Evolutionary conservation across 1,140 invertebrate genomes (phyloP).

Genomic region (Dendrolimus kikuchii): DNA sequence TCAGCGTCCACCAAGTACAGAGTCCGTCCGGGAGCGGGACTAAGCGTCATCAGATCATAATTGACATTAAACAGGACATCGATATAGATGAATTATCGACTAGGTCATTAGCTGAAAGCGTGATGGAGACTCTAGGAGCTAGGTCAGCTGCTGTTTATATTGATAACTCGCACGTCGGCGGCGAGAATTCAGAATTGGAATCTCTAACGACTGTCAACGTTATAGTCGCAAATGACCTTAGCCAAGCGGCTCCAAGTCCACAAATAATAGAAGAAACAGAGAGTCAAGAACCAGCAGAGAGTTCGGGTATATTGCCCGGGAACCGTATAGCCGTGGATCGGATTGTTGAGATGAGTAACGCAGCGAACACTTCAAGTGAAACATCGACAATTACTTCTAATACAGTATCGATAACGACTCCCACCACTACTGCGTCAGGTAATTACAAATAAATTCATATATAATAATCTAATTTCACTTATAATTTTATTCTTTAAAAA

Average conservation of each 20-base stretch:
- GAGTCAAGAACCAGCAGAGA: slow-evolving; percentile 29
- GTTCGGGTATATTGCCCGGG: slow-evolving; percentile 37
- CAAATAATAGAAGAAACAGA: slow-evolving; percentile 37
- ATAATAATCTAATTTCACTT: too few relatives aligned
- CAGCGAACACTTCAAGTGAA: slow-evolving; percentile 26
- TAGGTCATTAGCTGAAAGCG: slow-evolving; percentile 62
- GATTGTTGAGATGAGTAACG: slow-evolving; percentile 51
- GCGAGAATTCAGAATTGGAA: slow-evolving; percentile 54
- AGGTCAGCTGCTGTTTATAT: slow-evolving; percentile 64
- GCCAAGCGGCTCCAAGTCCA: slow-evolving; percentile 34
- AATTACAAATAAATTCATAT: slow-evolving; percentile 8
- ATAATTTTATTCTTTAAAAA: too few relatives aligned
- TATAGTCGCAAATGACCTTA: slow-evolving; percentile 59
- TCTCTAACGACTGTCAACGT: slow-evolving; percentile 66
- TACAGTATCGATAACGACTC: slow-evolving; percentile 36
- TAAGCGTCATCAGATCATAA: slow-evolving; percentile 69
- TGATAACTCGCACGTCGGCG: slow-evolving; percentile 52
- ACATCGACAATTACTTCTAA: slow-evolving; percentile 26
- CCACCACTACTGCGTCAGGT: slow-evolving; percentile 66
- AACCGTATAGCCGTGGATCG: slow-evolving; percentile 58
- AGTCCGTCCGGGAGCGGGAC: slow-evolving; percentile 49
- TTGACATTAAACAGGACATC: slow-evolving; percentile 70
- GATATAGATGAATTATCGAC: slow-evolving; percentile 69
- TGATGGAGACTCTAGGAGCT: slow-evolving; percentile 68
- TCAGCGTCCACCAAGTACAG: slow-evolving; percentile 65